Base-by-base conservation (phyloP, 1,140 invertebrate species). In the Cyclargus thomasi region DNA sequence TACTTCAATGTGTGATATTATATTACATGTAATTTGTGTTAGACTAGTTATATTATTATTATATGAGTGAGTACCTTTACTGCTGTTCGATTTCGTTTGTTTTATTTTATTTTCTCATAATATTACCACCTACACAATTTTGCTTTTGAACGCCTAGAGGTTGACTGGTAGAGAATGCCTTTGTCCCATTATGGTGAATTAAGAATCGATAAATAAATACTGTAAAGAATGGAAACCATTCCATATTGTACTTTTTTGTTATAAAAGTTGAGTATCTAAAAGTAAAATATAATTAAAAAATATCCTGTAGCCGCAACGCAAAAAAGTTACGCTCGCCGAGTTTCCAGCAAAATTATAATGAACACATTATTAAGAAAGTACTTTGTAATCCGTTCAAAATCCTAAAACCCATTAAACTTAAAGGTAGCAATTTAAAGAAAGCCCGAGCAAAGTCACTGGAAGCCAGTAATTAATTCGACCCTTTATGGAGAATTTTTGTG, bases 131-230 rank as follows among this genome's bases (percentile, higher is more conserved):
- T n/a, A n/a, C n/a, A n/a, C n/a, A n/a, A n/a, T n/a, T n/a, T n/a
- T n/a, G n/a, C n/a, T n/a, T n/a, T n/a, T n/a, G n/a, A n/a, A n/a
- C n/a, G n/a, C n/a, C n/a, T n/a, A n/a, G n/a, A n/a, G n/a, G n/a
- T n/a, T n/a, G n/a, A n/a, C n/a, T n/a, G n/a, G n/a, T n/a, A n/a
- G n/a, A n/a, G n/a, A n/a, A n/a, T n/a, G n/a, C n/a, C n/a, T n/a
- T n/a, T n/a, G n/a, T n/a, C n/a, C n/a, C n/a, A n/a, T n/a, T n/a
- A n/a, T n/a, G n/a, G n/a, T n/a, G n/a, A n/a, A n/a, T n/a, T n/a
- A n/a, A n/a, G n/a, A 29, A 29, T 55, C 71, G 69, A 68, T 70
- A 76, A 70, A 72, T 70, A 74, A 62, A 74, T 70, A 63, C 18
- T 67, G 2, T 29, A 29, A 29, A 29, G 29, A 29, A 29, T 29